Evolutionary conservation across 1,140 invertebrate genomes (phyloP).

Genomic region (Microplitis demolitor): DNA sequence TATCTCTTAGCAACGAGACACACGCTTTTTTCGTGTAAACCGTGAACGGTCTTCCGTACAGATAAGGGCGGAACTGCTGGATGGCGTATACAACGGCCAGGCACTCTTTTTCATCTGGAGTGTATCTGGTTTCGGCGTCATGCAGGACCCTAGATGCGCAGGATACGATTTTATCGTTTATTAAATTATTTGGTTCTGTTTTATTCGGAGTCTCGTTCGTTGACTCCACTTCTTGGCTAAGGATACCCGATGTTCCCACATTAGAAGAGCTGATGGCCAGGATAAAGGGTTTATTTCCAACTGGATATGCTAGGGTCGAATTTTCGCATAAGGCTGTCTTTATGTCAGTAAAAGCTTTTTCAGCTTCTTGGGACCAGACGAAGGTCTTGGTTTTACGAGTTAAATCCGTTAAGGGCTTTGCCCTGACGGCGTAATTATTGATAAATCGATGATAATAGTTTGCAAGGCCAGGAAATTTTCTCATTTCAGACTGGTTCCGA

Average conservation of each 20-base stretch:
- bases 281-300: too few species aligned
- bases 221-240: too few species aligned
- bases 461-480: constrained; percentile 5
- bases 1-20: constrained; percentile 45
- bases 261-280: too few species aligned
- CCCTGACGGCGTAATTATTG: background rate
- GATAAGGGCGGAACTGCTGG: constrained; percentile 50
- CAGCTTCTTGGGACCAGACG: background rate
- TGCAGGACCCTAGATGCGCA: constrained; percentile 38
- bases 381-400: background rate
- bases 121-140: constrained; percentile 37
- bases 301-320: too few species aligned
- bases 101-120: constrained; percentile 31
- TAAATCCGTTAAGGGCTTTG: background rate
- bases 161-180: background rate
- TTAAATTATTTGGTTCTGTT: background rate
- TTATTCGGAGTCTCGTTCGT: too few species aligned
- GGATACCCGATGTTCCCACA: too few species aligned
- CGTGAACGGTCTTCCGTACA: constrained; percentile 51
- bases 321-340: too few species aligned
- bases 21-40: constrained; percentile 56
- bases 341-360: background rate
- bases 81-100: constrained; percentile 41
- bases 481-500: background rate
- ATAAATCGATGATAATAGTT: background rate